Conservation (phyloP, 2,797 vertebrate species). For the Gallinago nigripennis region DNA sequence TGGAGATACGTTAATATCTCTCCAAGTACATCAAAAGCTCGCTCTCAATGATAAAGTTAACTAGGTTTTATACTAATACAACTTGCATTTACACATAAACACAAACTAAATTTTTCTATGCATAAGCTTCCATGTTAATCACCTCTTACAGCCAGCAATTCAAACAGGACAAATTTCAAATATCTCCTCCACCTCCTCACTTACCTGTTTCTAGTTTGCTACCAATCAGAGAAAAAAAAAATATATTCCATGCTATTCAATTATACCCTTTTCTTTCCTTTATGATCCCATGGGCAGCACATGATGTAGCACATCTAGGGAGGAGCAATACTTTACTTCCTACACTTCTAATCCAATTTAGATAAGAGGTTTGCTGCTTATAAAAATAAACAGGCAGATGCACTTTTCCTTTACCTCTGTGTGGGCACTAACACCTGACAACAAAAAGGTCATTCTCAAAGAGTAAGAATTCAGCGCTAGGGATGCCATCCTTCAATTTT, state of each 20-base stretch:
- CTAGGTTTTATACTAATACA: background rate
- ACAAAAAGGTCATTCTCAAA: background rate
- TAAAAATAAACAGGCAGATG: slow-evolving; percentile 42
- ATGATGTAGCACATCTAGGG: background rate
- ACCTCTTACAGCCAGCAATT: background rate
- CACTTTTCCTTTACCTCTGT: background rate
- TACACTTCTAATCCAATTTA: slow-evolving; percentile 41
- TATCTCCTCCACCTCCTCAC: background rate
- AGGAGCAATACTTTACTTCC: background rate
- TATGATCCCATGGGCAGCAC: background rate
- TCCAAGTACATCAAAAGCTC: background rate
- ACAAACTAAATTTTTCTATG: background rate
- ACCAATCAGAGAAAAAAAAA: background rate
- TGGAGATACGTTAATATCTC: background rate
- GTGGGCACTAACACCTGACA: background rate
- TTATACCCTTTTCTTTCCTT: background rate
- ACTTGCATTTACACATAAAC: background rate
- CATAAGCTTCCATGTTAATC: background rate
- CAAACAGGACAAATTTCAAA: background rate
- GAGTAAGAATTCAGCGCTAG: background rate
- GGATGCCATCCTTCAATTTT: background rate
- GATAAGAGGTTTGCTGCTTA: slow-evolving; percentile 47
- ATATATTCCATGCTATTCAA: background rate
- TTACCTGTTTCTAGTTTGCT: background rate
- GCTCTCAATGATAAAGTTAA: background rate